A percentile compares a stretch with the other conserved stretches of the same genome.
Evolutionary conservation across 2,888 invertebrate species (phyloP).

Genomic region (Notocelia uddmanniana): DNA sequence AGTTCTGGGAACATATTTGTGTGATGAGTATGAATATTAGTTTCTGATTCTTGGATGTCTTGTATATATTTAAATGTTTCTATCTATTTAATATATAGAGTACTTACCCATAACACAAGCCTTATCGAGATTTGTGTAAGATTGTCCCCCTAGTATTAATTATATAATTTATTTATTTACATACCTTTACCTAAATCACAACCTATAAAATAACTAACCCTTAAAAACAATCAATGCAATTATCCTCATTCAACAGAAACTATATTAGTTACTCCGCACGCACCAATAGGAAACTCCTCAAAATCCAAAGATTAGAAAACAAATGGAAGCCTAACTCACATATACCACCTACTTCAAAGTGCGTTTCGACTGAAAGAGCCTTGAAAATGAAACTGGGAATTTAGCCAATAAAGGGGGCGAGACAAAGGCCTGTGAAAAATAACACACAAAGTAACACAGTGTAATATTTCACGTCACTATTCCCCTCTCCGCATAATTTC

Average conservation of each 20-base stretch:
- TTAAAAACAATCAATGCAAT: neutral
- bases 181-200: too few species aligned
- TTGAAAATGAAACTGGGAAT: conserved; percentile 65
- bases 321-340: conserved; percentile 9
- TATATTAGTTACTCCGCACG: too few species aligned
- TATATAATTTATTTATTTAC: too few species aligned
- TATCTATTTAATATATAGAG: too few species aligned
- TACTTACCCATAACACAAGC: too few species aligned
- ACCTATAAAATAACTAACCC: neutral
- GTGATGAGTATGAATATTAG: too few species aligned
- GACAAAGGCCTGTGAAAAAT: conserved; percentile 55
- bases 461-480: conserved; percentile 65
- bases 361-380: conserved; percentile 25
- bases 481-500: conserved; percentile 71
- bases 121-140: too few species aligned
- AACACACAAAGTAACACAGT: conserved; percentile 48
- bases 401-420: conserved; percentile 65
- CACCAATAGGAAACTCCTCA: neutral
- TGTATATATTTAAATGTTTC: too few species aligned
- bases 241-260: neutral
- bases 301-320: neutral
- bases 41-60: too few species aligned
- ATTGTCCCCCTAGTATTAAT: too few species aligned
- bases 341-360: conserved; percentile 31
- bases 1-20: too few species aligned